These are phyloP conservation scores for Hirudinaria manillensis DNA, from an alignment of 2,888 invertebrate species.

Conservation along the genomic window DNA sequence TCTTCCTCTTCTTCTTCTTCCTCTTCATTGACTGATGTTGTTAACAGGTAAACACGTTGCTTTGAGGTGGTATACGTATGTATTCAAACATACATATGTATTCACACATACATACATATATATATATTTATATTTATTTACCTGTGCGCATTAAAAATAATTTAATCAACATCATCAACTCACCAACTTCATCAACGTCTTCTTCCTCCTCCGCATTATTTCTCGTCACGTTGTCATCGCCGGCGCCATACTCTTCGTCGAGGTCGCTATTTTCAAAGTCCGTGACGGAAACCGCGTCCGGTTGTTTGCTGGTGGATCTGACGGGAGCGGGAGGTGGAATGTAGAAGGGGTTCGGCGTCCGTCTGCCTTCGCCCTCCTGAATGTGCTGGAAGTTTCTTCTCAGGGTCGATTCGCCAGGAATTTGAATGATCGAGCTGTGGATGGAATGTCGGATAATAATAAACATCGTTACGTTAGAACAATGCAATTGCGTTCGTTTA, in stretches of 20 bases:
- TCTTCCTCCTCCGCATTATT: not conserved
- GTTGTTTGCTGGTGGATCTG: constrained; percentile 26
- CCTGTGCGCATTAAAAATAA: not conserved
- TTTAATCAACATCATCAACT: not conserved
- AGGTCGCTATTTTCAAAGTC: constrained; percentile 22
- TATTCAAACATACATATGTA: not conserved
- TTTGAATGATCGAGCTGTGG: constrained; percentile 75
- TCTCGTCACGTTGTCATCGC: not conserved
- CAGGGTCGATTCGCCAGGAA: constrained; percentile 84
- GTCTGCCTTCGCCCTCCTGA: constrained; percentile 59
- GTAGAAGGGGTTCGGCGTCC: constrained; percentile 41
- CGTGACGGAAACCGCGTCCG: constrained; percentile 3
- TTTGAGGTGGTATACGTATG: not conserved
- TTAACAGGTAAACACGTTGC: not conserved
- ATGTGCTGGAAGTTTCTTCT: constrained; percentile 96
- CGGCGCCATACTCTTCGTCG: not conserved
- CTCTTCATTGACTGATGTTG: constrained; percentile 8
- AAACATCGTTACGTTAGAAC: too few relatives aligned
- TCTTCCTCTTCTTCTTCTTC: constrained; percentile 26
- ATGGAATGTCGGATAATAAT: not conserved
- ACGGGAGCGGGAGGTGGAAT: constrained; percentile 39
- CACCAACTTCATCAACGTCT: not conserved
- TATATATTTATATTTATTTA: not conserved
- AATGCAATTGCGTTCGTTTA: not conserved
- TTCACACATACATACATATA: not conserved